Percentiles rank a stretch among this genome's conserved stretches.
Evolutionary conservation across 1,140 invertebrate species (phyloP).

Genomic region (Coenobita brevimanus): DNA sequence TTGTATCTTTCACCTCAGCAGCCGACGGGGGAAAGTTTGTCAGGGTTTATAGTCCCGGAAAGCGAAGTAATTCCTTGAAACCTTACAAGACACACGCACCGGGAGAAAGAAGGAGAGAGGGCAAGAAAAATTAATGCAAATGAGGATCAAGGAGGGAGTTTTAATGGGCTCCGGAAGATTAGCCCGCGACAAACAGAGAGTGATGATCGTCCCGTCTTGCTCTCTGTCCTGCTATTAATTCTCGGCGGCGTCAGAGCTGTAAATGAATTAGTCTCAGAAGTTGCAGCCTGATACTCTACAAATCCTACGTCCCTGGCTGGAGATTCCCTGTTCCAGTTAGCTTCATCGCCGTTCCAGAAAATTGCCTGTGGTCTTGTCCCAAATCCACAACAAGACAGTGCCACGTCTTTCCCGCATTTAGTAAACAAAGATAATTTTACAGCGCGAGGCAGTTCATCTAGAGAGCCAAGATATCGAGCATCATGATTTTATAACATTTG

Average conservation of each 20-base stretch:
- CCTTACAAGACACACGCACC: neutral
- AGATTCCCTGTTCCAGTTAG: conserved; percentile 46
- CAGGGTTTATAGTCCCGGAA: too few relatives aligned
- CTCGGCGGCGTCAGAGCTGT: conserved; percentile 48
- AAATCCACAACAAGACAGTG: conserved; percentile 8
- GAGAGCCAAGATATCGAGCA: too few relatives aligned
- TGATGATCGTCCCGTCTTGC: conserved; percentile 34
- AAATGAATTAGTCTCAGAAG: conserved; percentile 64
- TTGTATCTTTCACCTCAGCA: too few relatives aligned
- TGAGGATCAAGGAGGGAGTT: neutral
- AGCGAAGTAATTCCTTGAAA: too few relatives aligned
- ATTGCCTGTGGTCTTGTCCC: conserved; percentile 8
- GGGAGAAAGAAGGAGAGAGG: neutral
- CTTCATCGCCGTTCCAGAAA: conserved; percentile 56
- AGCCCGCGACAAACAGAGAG: neutral
- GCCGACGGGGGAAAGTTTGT: too few relatives aligned
- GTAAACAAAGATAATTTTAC: too few relatives aligned
- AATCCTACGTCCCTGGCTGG: conserved; percentile 41
- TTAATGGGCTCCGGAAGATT: conserved; percentile 1
- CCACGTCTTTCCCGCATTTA: neutral
- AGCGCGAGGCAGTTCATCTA: too few relatives aligned
- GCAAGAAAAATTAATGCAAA: neutral
- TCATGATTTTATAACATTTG: too few relatives aligned
- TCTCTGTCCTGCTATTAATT: conserved; percentile 39
- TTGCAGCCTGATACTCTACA: conserved; percentile 60